Conservation (phyloP, 2,888 invertebrate genomes). For the Congeria kusceri region DNA sequence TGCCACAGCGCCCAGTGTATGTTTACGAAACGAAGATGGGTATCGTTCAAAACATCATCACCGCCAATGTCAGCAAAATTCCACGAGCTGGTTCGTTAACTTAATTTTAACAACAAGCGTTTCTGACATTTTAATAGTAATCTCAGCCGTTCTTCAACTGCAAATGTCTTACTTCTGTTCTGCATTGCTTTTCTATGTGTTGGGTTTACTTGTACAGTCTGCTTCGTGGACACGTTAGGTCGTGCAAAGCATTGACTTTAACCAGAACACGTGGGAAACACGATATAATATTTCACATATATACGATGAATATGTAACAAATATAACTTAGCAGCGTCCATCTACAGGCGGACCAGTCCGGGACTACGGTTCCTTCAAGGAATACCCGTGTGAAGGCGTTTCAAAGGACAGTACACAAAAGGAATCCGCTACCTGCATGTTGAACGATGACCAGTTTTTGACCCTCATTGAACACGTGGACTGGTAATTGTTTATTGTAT, state of each 20-base stretch:
- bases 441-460: constrained; percentile 41
- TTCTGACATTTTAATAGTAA: too few relatives aligned
- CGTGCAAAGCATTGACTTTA: too few relatives aligned
- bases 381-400: constrained; percentile 15
- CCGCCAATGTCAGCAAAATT: constrained; percentile 20
- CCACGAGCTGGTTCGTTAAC: constrained; percentile 11
- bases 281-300: too few relatives aligned
- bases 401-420: constrained; percentile 12
- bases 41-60: constrained; percentile 28
- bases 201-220: too few relatives aligned
- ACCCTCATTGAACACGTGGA: constrained; percentile 51
- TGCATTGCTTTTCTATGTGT: too few relatives aligned
- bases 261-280: too few relatives aligned
- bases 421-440: constrained; percentile 17
- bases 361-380: constrained; percentile 20
- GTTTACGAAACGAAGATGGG: constrained; percentile 44
- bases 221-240: too few relatives aligned
- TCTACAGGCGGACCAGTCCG: constrained; percentile 10
- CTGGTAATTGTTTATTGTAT: constrained; percentile 21
- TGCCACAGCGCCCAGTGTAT: constrained; percentile 39
- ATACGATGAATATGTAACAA: too few relatives aligned
- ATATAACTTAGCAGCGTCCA: too few relatives aligned
- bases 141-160: too few relatives aligned
- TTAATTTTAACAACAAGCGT: too few relatives aligned
- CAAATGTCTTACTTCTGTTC: too few relatives aligned